These are phyloP conservation scores for Platichthys stellatus DNA, from an alignment of 2,113 vertebrate genomes.

Conservation along the genomic window DNA sequence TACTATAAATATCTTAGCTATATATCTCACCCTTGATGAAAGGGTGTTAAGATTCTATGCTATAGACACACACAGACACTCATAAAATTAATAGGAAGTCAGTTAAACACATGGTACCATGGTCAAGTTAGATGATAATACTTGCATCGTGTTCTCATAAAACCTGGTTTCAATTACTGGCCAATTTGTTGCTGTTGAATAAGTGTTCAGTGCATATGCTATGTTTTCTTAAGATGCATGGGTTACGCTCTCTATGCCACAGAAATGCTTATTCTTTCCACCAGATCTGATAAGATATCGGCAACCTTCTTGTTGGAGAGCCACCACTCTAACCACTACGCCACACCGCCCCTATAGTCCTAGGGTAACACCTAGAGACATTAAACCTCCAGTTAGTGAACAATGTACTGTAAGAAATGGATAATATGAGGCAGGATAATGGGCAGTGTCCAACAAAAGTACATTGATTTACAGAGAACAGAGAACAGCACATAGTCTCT, in stretches of 20 bases:
- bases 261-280: constrained; percentile 3
- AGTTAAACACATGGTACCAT: too few species aligned
- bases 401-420: neutral
- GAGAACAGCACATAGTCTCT: neutral
- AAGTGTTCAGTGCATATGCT: neutral
- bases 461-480: neutral
- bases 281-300: constrained; percentile 5
- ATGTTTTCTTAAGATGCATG: neutral
- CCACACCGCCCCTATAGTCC: neutral
- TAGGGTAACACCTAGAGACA: neutral
- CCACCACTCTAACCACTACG: too few species aligned
- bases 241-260: neutral
- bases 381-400: neutral
- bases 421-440: neutral
- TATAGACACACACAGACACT: too few species aligned
- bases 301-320: too few species aligned
- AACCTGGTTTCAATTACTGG: too few species aligned
- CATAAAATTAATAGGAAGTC: too few species aligned
- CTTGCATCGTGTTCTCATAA: too few species aligned
- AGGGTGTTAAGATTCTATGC: too few species aligned
- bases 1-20: too few species aligned
- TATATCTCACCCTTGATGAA: too few species aligned
- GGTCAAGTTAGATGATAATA: too few species aligned
- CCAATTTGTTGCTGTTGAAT: too few species aligned
- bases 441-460: neutral